Conservation (phyloP, 2,113 vertebrate genomes). For the Emydocephalus ijimae region DNA sequence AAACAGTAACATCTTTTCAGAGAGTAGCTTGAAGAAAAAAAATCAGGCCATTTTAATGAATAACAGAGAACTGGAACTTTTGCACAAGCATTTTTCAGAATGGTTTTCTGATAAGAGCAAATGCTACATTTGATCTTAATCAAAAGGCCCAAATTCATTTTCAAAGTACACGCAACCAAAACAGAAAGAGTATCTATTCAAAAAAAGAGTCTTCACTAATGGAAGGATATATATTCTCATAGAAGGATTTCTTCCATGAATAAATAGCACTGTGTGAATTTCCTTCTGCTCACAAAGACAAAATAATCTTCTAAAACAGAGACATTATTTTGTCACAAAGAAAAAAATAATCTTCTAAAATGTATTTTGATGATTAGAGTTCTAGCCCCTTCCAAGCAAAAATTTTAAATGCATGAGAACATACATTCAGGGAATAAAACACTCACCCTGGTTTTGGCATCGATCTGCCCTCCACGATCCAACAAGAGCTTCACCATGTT, state of each 20-base stretch:
- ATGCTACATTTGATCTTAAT: neutral
- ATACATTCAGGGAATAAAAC: slow-evolving; percentile 51
- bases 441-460: slow-evolving; percentile 97
- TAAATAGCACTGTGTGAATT: neutral
- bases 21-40: neutral
- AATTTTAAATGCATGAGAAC: slow-evolving; percentile 32
- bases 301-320: slow-evolving; percentile 15
- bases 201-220: neutral
- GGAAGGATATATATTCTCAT: neutral
- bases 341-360: slow-evolving; percentile 8
- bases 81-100: neutral
- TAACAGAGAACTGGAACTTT: neutral
- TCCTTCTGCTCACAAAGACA: neutral
- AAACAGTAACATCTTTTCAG: neutral
- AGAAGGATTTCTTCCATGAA: neutral
- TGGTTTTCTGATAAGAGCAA: neutral
- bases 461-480: slow-evolving; percentile 94
- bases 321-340: too few relatives aligned
- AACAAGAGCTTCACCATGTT: slow-evolving; percentile 96
- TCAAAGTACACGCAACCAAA: neutral
- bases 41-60: neutral
- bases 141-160: neutral
- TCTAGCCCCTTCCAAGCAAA: neutral
- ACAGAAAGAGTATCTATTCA: neutral
- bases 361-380: neutral